A percentile compares a stretch with the other conserved stretches of the same genome.
Conservation (phyloP, 1,140 invertebrate species). For the Diuraphis noxia region DNA sequence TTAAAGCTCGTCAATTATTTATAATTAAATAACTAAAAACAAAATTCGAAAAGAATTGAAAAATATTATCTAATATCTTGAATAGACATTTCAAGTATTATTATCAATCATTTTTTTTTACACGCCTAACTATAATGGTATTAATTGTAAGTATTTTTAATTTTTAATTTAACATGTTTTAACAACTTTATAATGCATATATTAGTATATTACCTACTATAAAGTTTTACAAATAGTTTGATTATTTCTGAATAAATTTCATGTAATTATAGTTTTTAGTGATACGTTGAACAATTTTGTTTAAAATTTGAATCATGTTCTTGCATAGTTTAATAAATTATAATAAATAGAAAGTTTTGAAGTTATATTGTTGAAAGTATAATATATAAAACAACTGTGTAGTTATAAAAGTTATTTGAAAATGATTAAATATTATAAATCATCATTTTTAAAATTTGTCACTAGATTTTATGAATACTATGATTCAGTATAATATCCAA, state of each 20-base stretch:
- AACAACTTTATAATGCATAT: not conserved
- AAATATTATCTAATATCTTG: not conserved
- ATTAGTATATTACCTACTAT: not conserved
- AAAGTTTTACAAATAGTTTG: not conserved
- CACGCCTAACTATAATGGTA: not conserved
- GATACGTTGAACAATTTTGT: not conserved
- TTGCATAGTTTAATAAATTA: conserved; percentile 6
- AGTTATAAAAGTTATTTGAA: not conserved
- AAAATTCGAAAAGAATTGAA: not conserved
- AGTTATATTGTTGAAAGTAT: not conserved
- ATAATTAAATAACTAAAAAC: not conserved
- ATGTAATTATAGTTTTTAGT: not conserved
- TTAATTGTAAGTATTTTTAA: not conserved
- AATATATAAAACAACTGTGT: not conserved
- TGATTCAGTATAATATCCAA: not conserved
- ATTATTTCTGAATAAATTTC: not conserved
- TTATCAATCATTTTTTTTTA: not conserved
- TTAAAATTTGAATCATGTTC: not conserved
- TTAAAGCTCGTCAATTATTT: not conserved
- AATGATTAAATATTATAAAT: not conserved
- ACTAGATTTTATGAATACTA: not conserved
- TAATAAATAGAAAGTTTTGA: not conserved
- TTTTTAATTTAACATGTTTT: not conserved
- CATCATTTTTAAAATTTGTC: not conserved
- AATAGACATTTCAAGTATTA: not conserved